A percentile compares a stretch with the other conserved stretches of the same genome.
Conservation (phyloP, 2,888 invertebrate genomes). For the Dasypolia templi region DNA sequence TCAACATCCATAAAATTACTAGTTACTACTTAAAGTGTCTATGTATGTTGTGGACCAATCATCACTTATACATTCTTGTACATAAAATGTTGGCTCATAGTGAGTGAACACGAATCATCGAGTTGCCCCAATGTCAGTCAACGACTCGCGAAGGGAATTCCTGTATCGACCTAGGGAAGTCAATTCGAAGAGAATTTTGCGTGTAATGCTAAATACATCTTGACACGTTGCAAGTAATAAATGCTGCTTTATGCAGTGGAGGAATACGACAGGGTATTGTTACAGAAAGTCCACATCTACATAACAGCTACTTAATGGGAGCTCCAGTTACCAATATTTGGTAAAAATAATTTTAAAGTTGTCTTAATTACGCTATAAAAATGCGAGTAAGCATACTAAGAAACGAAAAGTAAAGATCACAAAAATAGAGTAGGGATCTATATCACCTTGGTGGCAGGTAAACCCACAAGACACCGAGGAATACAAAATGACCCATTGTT, state of each 20-base stretch:
- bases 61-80: conserved; percentile 35
- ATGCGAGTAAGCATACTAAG: conserved; percentile 2
- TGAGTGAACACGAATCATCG: conserved; percentile 53
- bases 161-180: conserved; percentile 85
- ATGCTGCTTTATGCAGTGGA: not conserved
- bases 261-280: not conserved
- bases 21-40: not conserved
- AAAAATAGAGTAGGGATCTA: conserved; percentile 1
- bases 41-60: conserved; percentile 11
- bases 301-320: not conserved
- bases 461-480: conserved; percentile 50
- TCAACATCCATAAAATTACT: not conserved
- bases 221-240: not conserved
- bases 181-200: conserved; percentile 86
- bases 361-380: conserved; percentile 2
- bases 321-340: not conserved
- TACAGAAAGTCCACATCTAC: not conserved
- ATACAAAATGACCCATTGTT: conserved; percentile 59
- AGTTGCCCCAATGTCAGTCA: conserved; percentile 65
- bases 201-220: conserved; percentile 10
- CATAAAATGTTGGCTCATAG: conserved; percentile 48
- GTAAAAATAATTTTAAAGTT: conserved; percentile 4
- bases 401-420: not conserved
- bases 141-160: conserved; percentile 74
- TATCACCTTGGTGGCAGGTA: conserved; percentile 37